phyloP scores from a whole-genome alignment of 2,113 vertebrate genomes.

The Morone chrysops region DNA sequence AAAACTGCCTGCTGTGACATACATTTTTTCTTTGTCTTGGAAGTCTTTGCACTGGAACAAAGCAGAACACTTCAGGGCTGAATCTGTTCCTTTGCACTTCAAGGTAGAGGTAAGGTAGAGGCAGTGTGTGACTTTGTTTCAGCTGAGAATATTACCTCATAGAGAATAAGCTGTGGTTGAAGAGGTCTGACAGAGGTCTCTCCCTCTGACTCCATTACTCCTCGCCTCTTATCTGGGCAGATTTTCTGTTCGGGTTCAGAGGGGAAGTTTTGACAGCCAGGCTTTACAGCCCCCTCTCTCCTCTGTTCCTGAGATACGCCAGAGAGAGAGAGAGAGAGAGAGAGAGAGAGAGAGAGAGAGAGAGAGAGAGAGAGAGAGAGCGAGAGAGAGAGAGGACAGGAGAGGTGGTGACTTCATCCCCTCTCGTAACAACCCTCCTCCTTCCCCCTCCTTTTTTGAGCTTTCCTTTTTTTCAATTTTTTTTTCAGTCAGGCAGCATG shows the following conservation, averaged over 20 bases:
- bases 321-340: no score
- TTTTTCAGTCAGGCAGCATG: constrained; percentile 85
- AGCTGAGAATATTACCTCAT: constrained; percentile 79
- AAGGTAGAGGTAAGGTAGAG: constrained; percentile 61
- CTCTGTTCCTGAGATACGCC: constrained; percentile 70
- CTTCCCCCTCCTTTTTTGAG: constrained; percentile 64
- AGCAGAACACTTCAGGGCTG: constrained; percentile 44
- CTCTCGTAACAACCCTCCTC: constrained; percentile 73
- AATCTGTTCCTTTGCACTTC: constrained; percentile 46
- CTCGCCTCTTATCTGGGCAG: constrained; percentile 72
- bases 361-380: constrained; percentile 39
- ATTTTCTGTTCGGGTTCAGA: constrained; percentile 75
- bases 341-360: constrained; percentile 53
- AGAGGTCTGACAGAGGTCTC: constrained; percentile 72
- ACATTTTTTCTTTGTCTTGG: constrained; percentile 20
- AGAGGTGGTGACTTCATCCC: constrained; percentile 82
- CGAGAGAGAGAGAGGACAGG: constrained; percentile 52
- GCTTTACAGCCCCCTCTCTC: constrained; percentile 72
- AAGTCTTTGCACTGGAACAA: constrained; percentile 23
- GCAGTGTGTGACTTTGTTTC: constrained; percentile 54
- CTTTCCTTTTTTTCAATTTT: constrained; percentile 35
- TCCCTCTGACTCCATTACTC: constrained; percentile 66
- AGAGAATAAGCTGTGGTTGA: constrained; percentile 68
- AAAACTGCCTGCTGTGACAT: background rate
- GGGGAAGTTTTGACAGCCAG: constrained; percentile 85